A percentile compares a stretch with the other conserved stretches of the same genome.
phyloP scores from a whole-genome alignment of 2,888 invertebrate genomes.

The Cataglyphis albicans region DNA sequence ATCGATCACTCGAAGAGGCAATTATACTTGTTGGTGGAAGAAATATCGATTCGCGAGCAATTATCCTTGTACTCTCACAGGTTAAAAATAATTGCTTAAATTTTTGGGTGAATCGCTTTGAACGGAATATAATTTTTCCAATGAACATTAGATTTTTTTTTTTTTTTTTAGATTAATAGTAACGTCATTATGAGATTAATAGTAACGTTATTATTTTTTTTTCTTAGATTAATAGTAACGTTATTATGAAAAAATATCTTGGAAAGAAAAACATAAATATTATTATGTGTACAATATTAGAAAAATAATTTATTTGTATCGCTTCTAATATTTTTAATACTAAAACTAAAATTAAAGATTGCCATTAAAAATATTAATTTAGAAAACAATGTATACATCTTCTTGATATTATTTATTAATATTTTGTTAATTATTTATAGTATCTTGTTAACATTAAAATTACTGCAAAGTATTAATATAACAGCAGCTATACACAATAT shows the following conservation, averaged over 20 bases:
- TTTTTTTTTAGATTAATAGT: background rate
- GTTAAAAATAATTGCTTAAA: background rate
- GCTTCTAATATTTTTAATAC: background rate
- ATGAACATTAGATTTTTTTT: conserved; percentile 53
- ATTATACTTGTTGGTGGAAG: conserved; percentile 14
- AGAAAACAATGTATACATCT: background rate
- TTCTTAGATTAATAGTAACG: conserved; percentile 65
- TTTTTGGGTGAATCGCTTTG: background rate
- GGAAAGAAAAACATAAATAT: conserved; percentile 78
- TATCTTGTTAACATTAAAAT: conserved; percentile 1
- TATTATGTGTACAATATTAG: conserved; percentile 71
- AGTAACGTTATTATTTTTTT: too few relatives aligned
- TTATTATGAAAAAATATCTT: conserved; percentile 73
- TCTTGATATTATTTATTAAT: background rate
- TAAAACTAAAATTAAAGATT: background rate
- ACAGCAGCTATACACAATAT: background rate
- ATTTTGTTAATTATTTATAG: conserved; percentile 11
- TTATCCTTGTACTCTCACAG: background rate
- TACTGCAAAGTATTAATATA: background rate
- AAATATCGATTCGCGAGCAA: background rate
- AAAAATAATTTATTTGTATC: conserved; percentile 53
- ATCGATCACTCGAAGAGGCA: conserved; percentile 10
- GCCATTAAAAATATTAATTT: background rate
- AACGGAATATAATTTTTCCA: background rate
- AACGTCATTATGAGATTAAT: too few relatives aligned